Evolutionary conservation across 2,888 invertebrate genomes (phyloP).

Genomic region (Calliphora vomitoria): DNA sequence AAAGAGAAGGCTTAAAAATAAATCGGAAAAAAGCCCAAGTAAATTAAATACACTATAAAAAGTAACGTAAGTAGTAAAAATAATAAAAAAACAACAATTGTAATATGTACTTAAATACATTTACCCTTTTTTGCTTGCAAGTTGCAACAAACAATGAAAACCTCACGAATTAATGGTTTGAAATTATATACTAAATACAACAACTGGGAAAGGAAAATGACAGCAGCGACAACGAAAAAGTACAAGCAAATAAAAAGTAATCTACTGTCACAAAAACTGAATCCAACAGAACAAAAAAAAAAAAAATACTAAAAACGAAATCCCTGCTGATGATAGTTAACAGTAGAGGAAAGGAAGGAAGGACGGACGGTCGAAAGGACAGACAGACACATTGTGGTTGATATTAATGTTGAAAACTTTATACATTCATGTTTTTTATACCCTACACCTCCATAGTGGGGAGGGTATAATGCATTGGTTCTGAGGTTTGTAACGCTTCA

Average conservation of each 20-base stretch:
- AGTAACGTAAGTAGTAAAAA: not conserved
- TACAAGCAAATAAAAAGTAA: conserved; percentile 53
- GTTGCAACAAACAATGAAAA: conserved; percentile 57
- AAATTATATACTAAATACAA: conserved; percentile 59
- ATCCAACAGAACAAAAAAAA: conserved; percentile 17
- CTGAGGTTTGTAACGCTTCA: no score
- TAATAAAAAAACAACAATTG: conserved; percentile 22
- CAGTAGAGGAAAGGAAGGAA: conserved; percentile 5
- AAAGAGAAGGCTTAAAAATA: conserved; percentile 1
- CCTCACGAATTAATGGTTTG: conserved; percentile 70
- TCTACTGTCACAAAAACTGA: conserved; percentile 61
- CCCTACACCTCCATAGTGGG: no score
- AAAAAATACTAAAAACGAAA: not conserved
- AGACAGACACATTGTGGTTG: conserved; percentile 46
- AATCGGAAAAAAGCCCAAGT: not conserved
- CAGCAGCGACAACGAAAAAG: conserved; percentile 3
- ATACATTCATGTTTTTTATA: conserved; percentile 18
- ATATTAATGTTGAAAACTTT: conserved; percentile 63
- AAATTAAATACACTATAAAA: conserved; percentile 22
- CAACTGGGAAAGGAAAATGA: conserved; percentile 37
- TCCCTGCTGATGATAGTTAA: conserved; percentile 53
- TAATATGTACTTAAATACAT: conserved; percentile 14
- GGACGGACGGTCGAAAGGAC: not conserved
- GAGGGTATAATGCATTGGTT: no score
- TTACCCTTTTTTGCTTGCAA: not conserved